Evolutionary conservation across 1,140 invertebrate species (phyloP).

Genomic region (Scaptomyza pallida): DNA sequence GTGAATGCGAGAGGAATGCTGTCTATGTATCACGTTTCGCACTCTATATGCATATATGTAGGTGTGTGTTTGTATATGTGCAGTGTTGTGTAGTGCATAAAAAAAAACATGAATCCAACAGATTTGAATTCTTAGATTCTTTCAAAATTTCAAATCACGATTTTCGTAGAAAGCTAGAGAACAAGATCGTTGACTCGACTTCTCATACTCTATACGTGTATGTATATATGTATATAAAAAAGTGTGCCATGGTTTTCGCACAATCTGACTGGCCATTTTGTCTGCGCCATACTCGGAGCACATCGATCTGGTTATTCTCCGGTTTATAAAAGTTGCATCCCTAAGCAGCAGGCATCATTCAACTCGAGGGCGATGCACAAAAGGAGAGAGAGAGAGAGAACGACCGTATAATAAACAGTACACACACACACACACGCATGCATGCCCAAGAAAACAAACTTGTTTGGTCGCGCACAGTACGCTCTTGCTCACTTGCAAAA

Average conservation of each 20-base stretch:
- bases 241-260: slow-evolving; percentile 4
- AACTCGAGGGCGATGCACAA: slow-evolving; percentile 60
- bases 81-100: slow-evolving; percentile 78
- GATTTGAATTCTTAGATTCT: slow-evolving; percentile 49
- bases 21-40: slow-evolving; percentile 71
- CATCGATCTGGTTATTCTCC: slow-evolving; percentile 67
- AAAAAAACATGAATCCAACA: slow-evolving; percentile 41
- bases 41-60: slow-evolving; percentile 39
- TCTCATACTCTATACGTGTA: background rate
- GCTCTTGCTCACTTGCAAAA: slow-evolving; percentile 59
- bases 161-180: background rate
- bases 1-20: slow-evolving; percentile 70
- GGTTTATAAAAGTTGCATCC: slow-evolving; percentile 63
- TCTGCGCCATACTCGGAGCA: slow-evolving; percentile 36
- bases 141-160: slow-evolving; percentile 6
- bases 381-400: slow-evolving; percentile 37
- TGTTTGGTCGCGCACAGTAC: slow-evolving; percentile 50
- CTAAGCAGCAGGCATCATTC: slow-evolving; percentile 61
- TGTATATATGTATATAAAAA: background rate
- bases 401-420: slow-evolving; percentile 55
- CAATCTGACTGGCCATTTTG: slow-evolving; percentile 39
- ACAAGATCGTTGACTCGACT: slow-evolving; percentile 10
- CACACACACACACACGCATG: slow-evolving; percentile 52
- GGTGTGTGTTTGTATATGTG: slow-evolving; percentile 30
- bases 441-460: slow-evolving; percentile 56